Evolutionary conservation across 2,888 invertebrate genomes (phyloP), one percentile per base, ranked within the genome.

Genomic region (Athalia cordata): DNA sequence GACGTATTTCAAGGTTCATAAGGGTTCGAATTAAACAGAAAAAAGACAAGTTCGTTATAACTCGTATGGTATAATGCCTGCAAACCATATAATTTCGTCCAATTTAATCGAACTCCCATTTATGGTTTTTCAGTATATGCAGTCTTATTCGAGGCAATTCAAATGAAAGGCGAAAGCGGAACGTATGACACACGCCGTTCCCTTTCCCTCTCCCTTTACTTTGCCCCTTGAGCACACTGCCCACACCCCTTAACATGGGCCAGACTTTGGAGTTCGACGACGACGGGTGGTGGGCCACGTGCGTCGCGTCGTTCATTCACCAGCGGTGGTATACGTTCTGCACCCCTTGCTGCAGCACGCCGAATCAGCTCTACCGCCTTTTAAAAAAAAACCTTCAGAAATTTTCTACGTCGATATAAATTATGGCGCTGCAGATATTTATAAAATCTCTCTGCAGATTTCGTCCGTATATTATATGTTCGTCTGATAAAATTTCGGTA

Each of bases 231-330:
- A 29, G 29, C 29, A 29, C 0, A 29, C 29, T 29, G 29, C 47
- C 50, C 15, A 13, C 70, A 55, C 57, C 67, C 70, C 70, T 43
- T 70, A 7, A 55, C 70, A 50, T 70, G 70, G 43, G 68, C 15
- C 45, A 68, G 43, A 68, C 52, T 55, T 55, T 55, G 55, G 68
- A 55, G 52, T 70, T 43, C 45, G 29, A 55, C 70, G 70, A 70
- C 70, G 70, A n/a, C 11, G 9, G 55, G 52, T 52, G 68, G 70
- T 70, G 70, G 70, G 70, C 70, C 70, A 70, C 70, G 70, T 70
- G 70, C 70, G 70, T n/a, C 43, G 43, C 55, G 13, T 70, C 15
- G 70, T 70, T 70, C 70, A 70, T 70, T 70, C 70, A 70, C 70
- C 70, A 70, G 55, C 70, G 70, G 70, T 70, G 29, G 29, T 29